Base-by-base conservation (phyloP, 2,797 vertebrate species). In the Glossophaga mutica region DNA sequence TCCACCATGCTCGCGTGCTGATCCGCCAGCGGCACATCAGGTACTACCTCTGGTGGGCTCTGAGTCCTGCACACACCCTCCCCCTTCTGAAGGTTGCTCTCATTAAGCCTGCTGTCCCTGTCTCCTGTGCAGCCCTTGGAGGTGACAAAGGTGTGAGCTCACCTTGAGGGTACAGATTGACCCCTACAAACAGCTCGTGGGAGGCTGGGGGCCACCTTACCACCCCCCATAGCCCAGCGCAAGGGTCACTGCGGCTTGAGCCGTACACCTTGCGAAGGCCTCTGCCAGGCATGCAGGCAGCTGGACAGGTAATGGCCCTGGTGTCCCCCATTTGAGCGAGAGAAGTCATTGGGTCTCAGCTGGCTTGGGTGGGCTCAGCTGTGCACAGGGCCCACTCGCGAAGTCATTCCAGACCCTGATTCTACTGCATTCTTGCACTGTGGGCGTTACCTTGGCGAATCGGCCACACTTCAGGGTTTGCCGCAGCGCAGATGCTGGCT, bases 1-100 rank as follows among this genome's bases (percentile, higher is more conserved):
- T 99, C 98, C 99, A 99, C 97, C 99, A 99, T 0, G 99, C 99
- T 57, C 99, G 99, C 0, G 99, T 99, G 77, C 99, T 99, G 12
- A 99, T 99, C 98, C 99, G 99, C 65, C 99, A 99, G 98, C 99
- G 99, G 93, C 99, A 99, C 96, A 99, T 99, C 94, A 99, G 99
- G 99, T 99, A 98, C 97, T 97, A 1, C 7, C 65, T 14, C 42
- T 94, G 93, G 22, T 37, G 83, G 85, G 95, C 86, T 34, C 88
- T 97, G 97, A 98, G 15, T 5, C 10, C 10, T 21, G 18, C 11
- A 2, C 3, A 6, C 46, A 32, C 18, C 19, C 42, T 3, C 29
- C 1, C 18, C n/a, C n/a, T 18, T 62, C 7, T 26, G 11, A 3
- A 46, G 57, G 21, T 32, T 3, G 50, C 46, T 42, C n/a, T 79